Evolutionary conservation across 2,888 invertebrate species (phyloP).

Genomic region (Eupithecia tripunctaria): DNA sequence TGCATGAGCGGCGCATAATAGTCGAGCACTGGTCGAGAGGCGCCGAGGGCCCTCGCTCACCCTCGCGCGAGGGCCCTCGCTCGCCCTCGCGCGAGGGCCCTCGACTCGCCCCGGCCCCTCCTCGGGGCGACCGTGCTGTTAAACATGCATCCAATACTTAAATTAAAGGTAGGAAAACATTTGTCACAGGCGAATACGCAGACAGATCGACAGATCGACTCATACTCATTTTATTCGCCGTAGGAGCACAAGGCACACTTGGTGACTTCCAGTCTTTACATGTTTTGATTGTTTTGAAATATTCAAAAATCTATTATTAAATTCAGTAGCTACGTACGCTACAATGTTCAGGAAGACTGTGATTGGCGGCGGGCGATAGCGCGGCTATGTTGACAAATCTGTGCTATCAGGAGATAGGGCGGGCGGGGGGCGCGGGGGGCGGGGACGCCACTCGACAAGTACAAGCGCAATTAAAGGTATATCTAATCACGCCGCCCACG

Average conservation of each 20-base stretch:
- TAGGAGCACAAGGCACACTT: too few species aligned
- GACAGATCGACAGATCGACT: too few species aligned
- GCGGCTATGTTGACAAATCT: slow-evolving; percentile 18
- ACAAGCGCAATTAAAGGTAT: slow-evolving; percentile 39
- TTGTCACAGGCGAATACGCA: too few species aligned
- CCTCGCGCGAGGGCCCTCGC: too few species aligned
- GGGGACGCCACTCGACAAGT: slow-evolving; percentile 34
- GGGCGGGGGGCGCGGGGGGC: background rate
- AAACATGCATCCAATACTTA: background rate
- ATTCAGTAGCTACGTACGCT: too few species aligned
- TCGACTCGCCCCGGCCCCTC: background rate
- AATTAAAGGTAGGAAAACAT: background rate
- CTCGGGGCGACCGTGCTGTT: too few species aligned
- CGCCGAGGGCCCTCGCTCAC: background rate
- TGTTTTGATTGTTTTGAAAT: too few species aligned
- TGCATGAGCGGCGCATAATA: background rate
- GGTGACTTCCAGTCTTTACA: too few species aligned
- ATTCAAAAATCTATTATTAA: too few species aligned
- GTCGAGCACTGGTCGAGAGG: too few species aligned
- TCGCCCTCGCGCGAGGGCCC: background rate
- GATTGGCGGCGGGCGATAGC: background rate
- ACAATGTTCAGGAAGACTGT: background rate
- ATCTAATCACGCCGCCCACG: slow-evolving; percentile 37
- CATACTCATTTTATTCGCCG: too few species aligned
- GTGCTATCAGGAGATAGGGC: slow-evolving; percentile 16